Evolutionary conservation across 2,113 vertebrate species (phyloP).

Genomic region (Cariama cristata): DNA sequence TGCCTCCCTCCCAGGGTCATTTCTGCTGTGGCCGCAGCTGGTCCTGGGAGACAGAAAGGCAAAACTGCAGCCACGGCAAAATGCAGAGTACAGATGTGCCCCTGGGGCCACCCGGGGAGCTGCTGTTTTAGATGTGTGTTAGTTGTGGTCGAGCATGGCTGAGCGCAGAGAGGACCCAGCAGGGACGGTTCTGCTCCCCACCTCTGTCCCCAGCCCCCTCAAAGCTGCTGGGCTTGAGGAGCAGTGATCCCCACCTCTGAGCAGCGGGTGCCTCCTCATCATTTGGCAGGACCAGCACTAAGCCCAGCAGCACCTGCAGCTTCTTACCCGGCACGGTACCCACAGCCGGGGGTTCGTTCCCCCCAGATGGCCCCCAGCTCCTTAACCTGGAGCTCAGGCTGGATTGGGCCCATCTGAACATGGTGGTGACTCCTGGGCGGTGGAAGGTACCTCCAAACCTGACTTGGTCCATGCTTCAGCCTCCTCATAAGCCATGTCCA

Average conservation of each 20-base stretch:
- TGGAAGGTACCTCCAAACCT: neutral
- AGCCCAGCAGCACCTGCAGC: neutral
- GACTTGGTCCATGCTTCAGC: neutral
- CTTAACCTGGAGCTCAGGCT: neutral
- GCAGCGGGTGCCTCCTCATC: neutral
- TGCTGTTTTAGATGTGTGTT: neutral
- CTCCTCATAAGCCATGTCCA: neutral
- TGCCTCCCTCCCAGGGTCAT: neutral
- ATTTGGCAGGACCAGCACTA: neutral
- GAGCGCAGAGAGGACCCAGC: neutral
- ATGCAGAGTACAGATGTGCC: neutral
- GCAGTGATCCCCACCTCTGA: neutral
- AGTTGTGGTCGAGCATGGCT: fast-evolving
- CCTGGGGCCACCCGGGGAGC: fast-evolving
- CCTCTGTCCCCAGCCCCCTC: neutral
- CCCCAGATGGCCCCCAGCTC: neutral
- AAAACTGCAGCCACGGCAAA: neutral
- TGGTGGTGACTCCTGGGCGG: neutral
- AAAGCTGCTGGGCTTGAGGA: neutral
- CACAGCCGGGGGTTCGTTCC: neutral
- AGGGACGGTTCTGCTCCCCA: neutral
- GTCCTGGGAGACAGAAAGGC: neutral
- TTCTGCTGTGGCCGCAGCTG: neutral
- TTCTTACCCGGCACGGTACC: fast-evolving
- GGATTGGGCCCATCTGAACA: neutral